Evolutionary conservation across 2,888 invertebrate genomes (phyloP).

Genomic region (Acanthopleura granulata): DNA sequence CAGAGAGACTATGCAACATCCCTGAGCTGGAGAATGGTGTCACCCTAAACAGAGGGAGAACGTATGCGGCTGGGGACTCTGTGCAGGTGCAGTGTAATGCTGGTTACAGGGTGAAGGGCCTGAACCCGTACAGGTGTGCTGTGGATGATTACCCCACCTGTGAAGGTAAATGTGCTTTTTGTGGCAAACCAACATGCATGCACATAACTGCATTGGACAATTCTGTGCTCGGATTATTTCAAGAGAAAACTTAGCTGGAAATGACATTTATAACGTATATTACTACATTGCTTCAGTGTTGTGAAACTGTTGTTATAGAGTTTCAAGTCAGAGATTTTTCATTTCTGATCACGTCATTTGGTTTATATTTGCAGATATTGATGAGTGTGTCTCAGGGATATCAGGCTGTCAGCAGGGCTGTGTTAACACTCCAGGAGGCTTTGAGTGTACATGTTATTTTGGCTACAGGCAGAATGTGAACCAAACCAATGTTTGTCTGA

Average conservation of each 20-base stretch:
- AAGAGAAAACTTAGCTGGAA: no score
- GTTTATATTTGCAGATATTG: constrained; percentile 37
- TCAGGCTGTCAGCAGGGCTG: constrained; percentile 43
- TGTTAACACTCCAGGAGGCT: constrained; percentile 37
- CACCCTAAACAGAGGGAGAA: constrained; percentile 9
- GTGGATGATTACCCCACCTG: constrained; percentile 38
- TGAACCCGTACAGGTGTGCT: constrained; percentile 42
- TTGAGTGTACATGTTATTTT: constrained; percentile 37
- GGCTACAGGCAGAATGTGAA: constrained; percentile 18
- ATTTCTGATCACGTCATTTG: no score
- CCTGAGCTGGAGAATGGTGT: constrained; percentile 22
- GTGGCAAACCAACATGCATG: no score
- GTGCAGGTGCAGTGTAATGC: constrained; percentile 42
- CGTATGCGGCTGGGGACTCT: constrained; percentile 28
- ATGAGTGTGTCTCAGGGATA: constrained; percentile 42
- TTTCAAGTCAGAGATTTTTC: no score
- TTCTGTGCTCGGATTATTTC: no score
- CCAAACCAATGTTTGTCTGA: constrained; percentile 19
- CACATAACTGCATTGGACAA: no score
- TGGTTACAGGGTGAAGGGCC: constrained; percentile 37
- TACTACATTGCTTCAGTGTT: no score
- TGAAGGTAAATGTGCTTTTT: constrained; percentile 38
- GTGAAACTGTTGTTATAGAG: no score
- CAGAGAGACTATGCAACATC: constrained; percentile 17
- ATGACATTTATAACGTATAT: no score